Conservation (phyloP, 2,888 invertebrate genomes). For the Leptogaster cylindrica region DNA sequence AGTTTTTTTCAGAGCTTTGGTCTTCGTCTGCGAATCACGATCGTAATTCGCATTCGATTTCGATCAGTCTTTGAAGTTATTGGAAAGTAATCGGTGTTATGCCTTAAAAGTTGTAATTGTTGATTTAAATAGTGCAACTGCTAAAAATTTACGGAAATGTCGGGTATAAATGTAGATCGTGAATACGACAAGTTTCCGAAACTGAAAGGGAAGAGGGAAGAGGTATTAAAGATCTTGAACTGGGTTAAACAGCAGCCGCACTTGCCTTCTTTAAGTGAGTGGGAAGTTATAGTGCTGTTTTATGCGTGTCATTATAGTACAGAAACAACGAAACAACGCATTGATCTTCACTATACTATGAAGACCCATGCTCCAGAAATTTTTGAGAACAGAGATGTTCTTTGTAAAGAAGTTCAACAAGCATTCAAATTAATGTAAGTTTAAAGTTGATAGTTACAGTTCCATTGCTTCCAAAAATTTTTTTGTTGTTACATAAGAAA, state of each 20-base stretch:
- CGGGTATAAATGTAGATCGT: conserved; percentile 47
- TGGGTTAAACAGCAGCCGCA: conserved; percentile 76
- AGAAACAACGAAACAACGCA: conserved; percentile 72
- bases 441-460: not conserved
- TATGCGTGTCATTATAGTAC: conserved; percentile 74
- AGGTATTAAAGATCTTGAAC: conserved; percentile 66
- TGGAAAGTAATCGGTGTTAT: too few species aligned
- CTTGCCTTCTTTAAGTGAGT: conserved; percentile 67
- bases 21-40: too few species aligned
- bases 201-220: conserved; percentile 64
- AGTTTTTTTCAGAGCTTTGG: too few species aligned
- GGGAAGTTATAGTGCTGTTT: conserved; percentile 69
- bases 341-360: conserved; percentile 73
- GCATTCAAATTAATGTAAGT: conserved; percentile 66
- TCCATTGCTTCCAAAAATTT: too few species aligned
- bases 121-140: too few species aligned
- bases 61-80: too few species aligned
- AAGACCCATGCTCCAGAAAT: conserved; percentile 71
- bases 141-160: too few species aligned
- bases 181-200: conserved; percentile 69
- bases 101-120: too few species aligned
- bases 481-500: too few species aligned
- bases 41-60: too few species aligned
- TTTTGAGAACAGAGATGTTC: conserved; percentile 67
- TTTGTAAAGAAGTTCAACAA: conserved; percentile 63